Conservation (phyloP, 2,113 vertebrate genomes). For the Malurus alboscapulatus region DNA sequence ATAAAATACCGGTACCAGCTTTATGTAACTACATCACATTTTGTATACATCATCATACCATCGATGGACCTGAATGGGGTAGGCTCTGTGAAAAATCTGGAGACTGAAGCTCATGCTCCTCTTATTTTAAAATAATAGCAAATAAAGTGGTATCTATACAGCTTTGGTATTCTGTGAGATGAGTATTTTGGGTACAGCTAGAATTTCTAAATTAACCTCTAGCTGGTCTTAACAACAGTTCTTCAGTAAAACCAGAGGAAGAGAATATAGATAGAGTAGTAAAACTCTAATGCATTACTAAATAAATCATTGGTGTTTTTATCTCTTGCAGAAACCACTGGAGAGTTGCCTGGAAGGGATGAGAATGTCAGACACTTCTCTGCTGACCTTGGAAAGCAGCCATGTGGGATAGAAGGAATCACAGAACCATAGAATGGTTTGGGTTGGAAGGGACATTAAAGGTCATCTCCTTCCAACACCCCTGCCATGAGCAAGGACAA, state of each 20-base stretch:
- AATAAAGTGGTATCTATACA: neutral
- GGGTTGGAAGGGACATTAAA: neutral
- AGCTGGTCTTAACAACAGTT: neutral
- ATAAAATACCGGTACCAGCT: neutral
- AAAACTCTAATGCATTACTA: neutral
- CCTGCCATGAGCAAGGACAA: neutral
- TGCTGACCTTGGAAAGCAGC: neutral
- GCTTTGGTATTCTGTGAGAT: neutral
- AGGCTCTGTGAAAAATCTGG: neutral
- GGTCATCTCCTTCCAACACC: neutral
- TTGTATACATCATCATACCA: neutral
- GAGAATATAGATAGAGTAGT: neutral
- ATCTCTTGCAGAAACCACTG: neutral
- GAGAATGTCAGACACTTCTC: neutral
- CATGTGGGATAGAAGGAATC: neutral
- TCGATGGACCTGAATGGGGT: neutral
- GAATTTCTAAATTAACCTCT: neutral
- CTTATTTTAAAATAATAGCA: neutral
- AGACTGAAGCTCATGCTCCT: neutral
- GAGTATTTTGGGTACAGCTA: neutral
- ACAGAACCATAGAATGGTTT: neutral
- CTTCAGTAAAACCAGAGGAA: neutral
- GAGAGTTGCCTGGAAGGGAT: neutral
- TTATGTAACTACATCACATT: neutral
- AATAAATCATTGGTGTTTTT: neutral